A percentile compares a stretch with the other conserved stretches of the same genome.
phyloP scores from a whole-genome alignment of 2,113 vertebrate species.

The Tragelaphus imberbis region DNA sequence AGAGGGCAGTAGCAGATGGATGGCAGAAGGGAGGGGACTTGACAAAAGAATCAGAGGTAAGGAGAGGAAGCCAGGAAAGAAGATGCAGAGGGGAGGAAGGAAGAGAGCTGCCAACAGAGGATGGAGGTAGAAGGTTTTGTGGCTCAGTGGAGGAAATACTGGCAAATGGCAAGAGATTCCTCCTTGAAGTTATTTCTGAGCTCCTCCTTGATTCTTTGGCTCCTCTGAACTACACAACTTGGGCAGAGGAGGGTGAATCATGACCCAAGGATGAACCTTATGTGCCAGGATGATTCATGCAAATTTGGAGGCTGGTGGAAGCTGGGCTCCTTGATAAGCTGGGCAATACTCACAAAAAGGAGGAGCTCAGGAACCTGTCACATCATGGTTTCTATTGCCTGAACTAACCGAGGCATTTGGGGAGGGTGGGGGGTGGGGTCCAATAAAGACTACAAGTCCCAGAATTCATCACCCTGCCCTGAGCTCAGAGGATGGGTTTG shows the following conservation, averaged over 20 bases:
- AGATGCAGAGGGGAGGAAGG: not conserved
- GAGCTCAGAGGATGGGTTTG: conserved; percentile 13
- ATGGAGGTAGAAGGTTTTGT: not conserved
- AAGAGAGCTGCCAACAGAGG: not conserved
- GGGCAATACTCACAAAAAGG: not conserved
- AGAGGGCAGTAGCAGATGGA: conserved; percentile 11
- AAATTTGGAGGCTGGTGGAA: not conserved
- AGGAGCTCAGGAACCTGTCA: not conserved
- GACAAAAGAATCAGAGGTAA: not conserved
- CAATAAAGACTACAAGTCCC: conserved; percentile 24
- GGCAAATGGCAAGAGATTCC: not conserved
- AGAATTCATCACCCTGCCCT: conserved; percentile 41
- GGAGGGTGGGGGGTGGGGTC: not conserved
- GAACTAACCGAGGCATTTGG: not conserved
- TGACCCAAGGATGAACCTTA: conserved; percentile 18
- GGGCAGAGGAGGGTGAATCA: not conserved
- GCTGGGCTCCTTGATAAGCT: not conserved
- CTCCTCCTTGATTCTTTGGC: not conserved
- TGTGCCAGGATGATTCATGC: conserved; percentile 9
- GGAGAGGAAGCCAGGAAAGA: not conserved
- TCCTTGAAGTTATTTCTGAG: not conserved
- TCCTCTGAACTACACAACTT: not conserved
- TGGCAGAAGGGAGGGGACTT: not conserved
- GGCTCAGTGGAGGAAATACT: not conserved
- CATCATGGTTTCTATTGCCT: not conserved